Base-by-base conservation (phyloP, 2,797 vertebrate species). In the Argya squamiceps region DNA sequence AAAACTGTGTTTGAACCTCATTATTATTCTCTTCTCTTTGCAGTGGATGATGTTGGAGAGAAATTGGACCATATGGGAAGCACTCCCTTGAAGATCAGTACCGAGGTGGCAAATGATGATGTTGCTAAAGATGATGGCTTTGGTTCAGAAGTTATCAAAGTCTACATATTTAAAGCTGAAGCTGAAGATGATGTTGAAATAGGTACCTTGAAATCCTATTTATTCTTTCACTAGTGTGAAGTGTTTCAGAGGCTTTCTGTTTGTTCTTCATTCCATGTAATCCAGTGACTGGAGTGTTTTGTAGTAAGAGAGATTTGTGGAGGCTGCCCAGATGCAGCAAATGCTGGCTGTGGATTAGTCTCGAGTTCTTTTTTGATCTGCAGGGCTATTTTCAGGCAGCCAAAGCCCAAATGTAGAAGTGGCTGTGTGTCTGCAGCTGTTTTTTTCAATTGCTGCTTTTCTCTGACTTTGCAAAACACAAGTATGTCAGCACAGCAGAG, bases 91-190 rank as follows among this genome's bases (percentile, higher is more conserved):
- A 99, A 99, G 98, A 99, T 99, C 86, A 99, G 98, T 97, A 99
- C 98, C 0, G 99, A 99, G 96, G 98, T 99, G 88, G 97, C 99
- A 73, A 99, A 99, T 87, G 99, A 99, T 94, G 99, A 99, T 59
- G 98, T 98, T 67, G 98, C 98, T 92, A 99, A 99, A 97, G 99
- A 99, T 94, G 99, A 99, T 46, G 98, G 98, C 11, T 99, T 99
- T 94, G 99, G 99, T 92, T 99, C 99, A 37, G 99, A 99, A 98
- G 99, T 99, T 97, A 99, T 99, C 97, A 99, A 99, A 98, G 99
- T 99, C 93, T 99, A 99, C 98, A 99, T 99, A 98, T 99, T 99
- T 97, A 99, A 99, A 98, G 99, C 99, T 60, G 99, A 99, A 97
- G 99, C 99, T 71, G 99, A 99, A 96, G 99, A 99, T 95, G 99